Conservation (phyloP, 2,888 invertebrate species). For the Spilarctia lutea region DNA sequence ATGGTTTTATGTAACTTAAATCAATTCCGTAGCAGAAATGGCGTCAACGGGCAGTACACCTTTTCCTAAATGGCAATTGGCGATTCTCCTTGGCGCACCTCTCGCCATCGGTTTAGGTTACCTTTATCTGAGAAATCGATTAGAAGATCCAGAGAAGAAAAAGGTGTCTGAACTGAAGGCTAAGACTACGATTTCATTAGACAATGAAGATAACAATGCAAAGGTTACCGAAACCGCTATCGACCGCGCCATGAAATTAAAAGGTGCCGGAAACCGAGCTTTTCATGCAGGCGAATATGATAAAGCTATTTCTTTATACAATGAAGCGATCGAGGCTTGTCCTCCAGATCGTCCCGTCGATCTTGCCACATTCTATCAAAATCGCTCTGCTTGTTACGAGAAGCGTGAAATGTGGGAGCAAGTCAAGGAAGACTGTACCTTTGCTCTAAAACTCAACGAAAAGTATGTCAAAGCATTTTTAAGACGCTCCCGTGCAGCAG, state of each 20-base stretch:
- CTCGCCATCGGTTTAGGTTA: constrained; percentile 93
- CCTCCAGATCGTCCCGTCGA: constrained; percentile 90
- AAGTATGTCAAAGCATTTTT: constrained; percentile 95
- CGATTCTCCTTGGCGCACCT: constrained; percentile 93
- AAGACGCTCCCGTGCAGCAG: constrained; percentile 93
- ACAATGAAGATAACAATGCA: constrained; percentile 83
- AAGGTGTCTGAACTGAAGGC: constrained; percentile 82
- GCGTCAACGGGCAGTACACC: constrained; percentile 86
- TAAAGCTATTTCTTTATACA: constrained; percentile 96
- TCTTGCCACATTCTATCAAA: constrained; percentile 97
- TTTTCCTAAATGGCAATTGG: constrained; percentile 95
- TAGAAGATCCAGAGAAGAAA: constrained; percentile 84
- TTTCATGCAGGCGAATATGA: constrained; percentile 95
- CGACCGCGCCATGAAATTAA: constrained; percentile 92
- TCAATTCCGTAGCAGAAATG: constrained; percentile 65
- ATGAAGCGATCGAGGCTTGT: constrained; percentile 97
- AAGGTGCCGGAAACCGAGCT: constrained; percentile 95
- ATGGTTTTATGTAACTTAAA: constrained; percentile 57
- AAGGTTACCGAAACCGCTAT: constrained; percentile 87
- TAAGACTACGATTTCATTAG: constrained; percentile 88
- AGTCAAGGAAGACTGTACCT: constrained; percentile 95
- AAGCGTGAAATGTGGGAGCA: constrained; percentile 94
- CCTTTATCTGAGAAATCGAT: constrained; percentile 89
- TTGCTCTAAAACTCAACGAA: constrained; percentile 93
- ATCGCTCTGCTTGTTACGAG: constrained; percentile 98